A percentile compares a stretch with the other conserved stretches of the same genome.
Conservation (phyloP, 2,888 invertebrate genomes). For the Rhagophthalmus giganteus region DNA sequence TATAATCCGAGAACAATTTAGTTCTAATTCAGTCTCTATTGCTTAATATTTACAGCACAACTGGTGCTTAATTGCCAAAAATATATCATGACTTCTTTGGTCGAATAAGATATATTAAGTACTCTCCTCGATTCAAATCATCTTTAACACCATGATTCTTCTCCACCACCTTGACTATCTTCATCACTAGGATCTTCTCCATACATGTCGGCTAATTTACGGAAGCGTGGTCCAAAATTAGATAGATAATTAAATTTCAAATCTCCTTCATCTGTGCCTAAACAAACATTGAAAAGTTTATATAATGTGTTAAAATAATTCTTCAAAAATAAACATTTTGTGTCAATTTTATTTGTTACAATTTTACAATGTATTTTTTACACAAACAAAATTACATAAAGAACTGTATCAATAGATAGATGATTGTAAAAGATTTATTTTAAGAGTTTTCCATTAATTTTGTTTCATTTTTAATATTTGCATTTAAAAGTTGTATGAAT, state of each 20-base stretch:
- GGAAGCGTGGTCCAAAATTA: conserved; percentile 94
- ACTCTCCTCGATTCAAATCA: conserved; percentile 11
- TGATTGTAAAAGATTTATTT: too few relatives aligned
- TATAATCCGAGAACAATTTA: conserved; percentile 9
- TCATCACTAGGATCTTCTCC: conserved; percentile 86
- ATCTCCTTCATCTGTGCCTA: conserved; percentile 87
- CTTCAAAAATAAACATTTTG: too few relatives aligned
- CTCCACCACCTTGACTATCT: conserved; percentile 74
- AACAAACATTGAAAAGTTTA: conserved; percentile 9
- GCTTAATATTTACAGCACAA: conserved; percentile 15
- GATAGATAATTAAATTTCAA: conserved; percentile 92
- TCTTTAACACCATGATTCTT: conserved; percentile 81
- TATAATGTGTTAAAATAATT: too few relatives aligned
- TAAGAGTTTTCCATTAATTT: too few relatives aligned
- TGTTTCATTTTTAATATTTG: too few relatives aligned
- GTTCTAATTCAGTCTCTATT: conserved; percentile 16
- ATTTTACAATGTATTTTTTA: too few relatives aligned
- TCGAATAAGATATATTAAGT: conserved; percentile 27
- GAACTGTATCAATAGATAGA: too few relatives aligned
- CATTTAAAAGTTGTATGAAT: too few relatives aligned
- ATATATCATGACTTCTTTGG: conserved; percentile 24
- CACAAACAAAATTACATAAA: too few relatives aligned
- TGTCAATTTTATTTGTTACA: too few relatives aligned
- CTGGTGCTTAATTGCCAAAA: conserved; percentile 14
- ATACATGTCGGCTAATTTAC: conserved; percentile 91